A percentile compares a stretch with the other conserved stretches of the same genome.
Evolutionary conservation across 92 coral and sea anemone species (phyloP).

Genomic region (Paragorgia papillata): DNA sequence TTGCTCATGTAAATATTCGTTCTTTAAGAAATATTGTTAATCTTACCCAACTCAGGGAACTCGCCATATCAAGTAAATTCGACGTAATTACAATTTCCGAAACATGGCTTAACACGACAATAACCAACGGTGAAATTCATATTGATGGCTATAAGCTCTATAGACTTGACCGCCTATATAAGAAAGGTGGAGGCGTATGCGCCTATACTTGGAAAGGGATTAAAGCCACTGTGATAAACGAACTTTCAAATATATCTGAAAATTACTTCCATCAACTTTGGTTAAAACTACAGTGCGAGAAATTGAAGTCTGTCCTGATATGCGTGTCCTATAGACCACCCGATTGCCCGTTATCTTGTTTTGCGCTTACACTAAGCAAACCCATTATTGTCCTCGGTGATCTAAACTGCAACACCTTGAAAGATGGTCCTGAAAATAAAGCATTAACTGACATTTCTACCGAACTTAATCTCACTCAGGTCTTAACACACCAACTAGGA

Average conservation of each 20-base stretch:
- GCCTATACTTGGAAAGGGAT: constrained; percentile 13
- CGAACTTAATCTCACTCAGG: constrained; percentile 40
- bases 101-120: constrained; percentile 49
- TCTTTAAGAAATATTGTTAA: constrained; percentile 46
- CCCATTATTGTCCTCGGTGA: constrained; percentile 33
- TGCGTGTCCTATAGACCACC: constrained; percentile 28
- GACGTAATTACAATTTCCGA: constrained; percentile 48
- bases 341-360: constrained; percentile 35
- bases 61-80: constrained; percentile 1
- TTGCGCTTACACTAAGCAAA: constrained; percentile 33
- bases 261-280: constrained; percentile 43
- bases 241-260: constrained; percentile 40
- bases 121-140: constrained; percentile 25
- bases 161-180: constrained; percentile 38
- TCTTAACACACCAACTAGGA: constrained; percentile 43
- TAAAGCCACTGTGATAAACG: constrained; percentile 20
- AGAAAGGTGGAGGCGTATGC: constrained; percentile 41
- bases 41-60: constrained; percentile 43
- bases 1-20: constrained; percentile 47
- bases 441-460: constrained; percentile 18
- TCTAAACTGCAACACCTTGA: constrained; percentile 40
- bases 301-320: constrained; percentile 29
- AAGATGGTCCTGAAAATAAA: constrained; percentile 29
- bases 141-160: constrained; percentile 20
- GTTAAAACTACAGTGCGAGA: constrained; percentile 41